Evolutionary conservation across 2,113 vertebrate species (phyloP).

Genomic region (Dolichotis patagonum): DNA sequence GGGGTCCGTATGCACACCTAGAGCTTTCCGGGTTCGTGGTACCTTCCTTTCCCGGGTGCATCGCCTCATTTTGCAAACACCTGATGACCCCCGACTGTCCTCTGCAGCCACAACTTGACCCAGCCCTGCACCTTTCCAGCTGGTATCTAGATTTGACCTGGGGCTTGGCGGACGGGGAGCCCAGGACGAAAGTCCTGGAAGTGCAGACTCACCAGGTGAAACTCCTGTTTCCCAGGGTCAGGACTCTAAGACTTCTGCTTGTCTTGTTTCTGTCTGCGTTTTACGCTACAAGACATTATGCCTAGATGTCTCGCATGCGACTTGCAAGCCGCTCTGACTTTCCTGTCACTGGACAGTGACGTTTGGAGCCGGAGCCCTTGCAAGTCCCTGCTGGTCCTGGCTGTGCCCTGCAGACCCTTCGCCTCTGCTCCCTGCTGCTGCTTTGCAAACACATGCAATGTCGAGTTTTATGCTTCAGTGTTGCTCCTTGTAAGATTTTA

Average conservation of each 20-base stretch:
- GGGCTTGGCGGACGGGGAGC: not conserved
- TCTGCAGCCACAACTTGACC: not conserved
- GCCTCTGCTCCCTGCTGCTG: not conserved
- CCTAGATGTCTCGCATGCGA: not conserved
- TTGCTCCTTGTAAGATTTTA: conserved; percentile 38
- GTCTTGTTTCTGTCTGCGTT: not conserved
- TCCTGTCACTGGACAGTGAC: not conserved
- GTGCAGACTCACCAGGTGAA: not conserved
- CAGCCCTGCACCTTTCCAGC: not conserved
- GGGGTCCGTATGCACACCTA: not conserved
- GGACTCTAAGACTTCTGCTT: not conserved
- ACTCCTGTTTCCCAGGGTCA: not conserved
- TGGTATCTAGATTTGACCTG: not conserved
- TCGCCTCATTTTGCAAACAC: not conserved
- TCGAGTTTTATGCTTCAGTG: conserved; percentile 30
- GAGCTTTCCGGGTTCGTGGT: not conserved
- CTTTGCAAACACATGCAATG: not conserved
- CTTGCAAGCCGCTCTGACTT: not conserved
- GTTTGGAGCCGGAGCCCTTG: not conserved
- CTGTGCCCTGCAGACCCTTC: not conserved
- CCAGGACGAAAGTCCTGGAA: not conserved
- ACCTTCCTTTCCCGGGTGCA: not conserved
- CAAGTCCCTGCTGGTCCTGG: rapidly evolving
- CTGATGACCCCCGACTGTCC: not conserved
- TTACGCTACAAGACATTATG: not conserved